Conservation (phyloP, 2,113 vertebrate genomes). For the Bombycilla garrulus region DNA sequence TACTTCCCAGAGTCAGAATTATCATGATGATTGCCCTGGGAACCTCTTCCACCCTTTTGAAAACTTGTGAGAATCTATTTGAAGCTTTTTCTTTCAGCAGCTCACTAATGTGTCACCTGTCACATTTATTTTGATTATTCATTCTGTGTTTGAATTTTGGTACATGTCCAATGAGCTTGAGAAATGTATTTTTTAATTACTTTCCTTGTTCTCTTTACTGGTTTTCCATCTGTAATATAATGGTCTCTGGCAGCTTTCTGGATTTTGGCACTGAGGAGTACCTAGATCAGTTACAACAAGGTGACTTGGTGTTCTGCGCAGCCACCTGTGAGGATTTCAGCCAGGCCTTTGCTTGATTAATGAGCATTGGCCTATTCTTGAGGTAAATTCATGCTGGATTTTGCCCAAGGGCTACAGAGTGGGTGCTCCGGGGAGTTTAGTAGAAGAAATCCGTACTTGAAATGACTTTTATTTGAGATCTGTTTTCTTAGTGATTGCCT, state of each 20-base stretch:
- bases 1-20: constrained; percentile 3
- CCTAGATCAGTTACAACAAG: constrained; percentile 28
- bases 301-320: constrained; percentile 21
- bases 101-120: background rate
- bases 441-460: constrained; percentile 38
- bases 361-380: constrained; percentile 41
- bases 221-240: background rate
- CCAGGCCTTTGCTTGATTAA: constrained; percentile 69
- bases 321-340: constrained; percentile 28
- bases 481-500: constrained; percentile 63
- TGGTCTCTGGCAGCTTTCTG: constrained; percentile 4
- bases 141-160: background rate
- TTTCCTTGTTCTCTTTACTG: background rate
- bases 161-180: background rate
- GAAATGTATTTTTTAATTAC: background rate
- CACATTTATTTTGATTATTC: background rate
- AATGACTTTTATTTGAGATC: constrained; percentile 66
- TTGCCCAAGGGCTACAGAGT: constrained; percentile 50
- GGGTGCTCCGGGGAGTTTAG: constrained; percentile 25
- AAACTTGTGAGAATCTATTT: background rate
- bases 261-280: constrained; percentile 2
- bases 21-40: background rate
- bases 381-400: constrained; percentile 58
- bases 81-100: constrained; percentile 11
- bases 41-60: background rate